These are phyloP conservation scores for Clytia hemisphaerica DNA, from an alignment of 30 jellyfish, hydroid and myxozoan species.

Conservation along the genomic window DNA sequence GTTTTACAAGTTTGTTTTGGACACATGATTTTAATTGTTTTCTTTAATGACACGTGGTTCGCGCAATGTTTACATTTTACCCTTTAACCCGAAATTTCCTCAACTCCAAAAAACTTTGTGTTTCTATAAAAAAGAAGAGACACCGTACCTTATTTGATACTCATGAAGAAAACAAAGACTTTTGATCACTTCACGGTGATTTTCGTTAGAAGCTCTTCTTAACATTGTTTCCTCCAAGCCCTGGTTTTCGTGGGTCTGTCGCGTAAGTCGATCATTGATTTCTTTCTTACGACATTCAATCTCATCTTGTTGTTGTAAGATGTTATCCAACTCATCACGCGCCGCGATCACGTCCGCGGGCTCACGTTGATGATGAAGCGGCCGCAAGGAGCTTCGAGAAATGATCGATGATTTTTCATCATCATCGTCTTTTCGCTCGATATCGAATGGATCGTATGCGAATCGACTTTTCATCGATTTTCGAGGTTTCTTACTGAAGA, in stretches of 20 bases:
- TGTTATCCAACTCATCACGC: constrained; percentile 70
- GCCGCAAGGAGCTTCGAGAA: constrained; percentile 23
- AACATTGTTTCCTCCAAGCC: constrained; percentile 55
- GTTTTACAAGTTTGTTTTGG: no score
- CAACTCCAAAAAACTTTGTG: no score
- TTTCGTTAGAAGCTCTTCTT: constrained; percentile 67
- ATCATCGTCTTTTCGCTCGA: neutral
- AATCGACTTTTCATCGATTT: constrained; percentile 8
- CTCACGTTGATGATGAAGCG: constrained; percentile 41
- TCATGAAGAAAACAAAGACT: constrained; percentile 84
- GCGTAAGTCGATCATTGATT: constrained; percentile 46
- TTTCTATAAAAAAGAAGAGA: no score
- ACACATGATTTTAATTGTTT: no score
- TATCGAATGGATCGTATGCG: no score
- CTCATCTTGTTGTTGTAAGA: constrained; percentile 43
- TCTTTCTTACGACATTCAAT: constrained; percentile 48
- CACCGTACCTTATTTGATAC: constrained; percentile 67
- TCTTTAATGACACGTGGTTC: no score
- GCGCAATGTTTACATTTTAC: no score
- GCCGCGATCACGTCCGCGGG: constrained; percentile 95
- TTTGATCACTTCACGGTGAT: constrained; percentile 71
- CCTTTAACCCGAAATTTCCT: no score
- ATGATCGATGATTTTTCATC: neutral
- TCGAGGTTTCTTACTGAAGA: constrained; percentile 26
- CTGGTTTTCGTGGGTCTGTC: constrained; percentile 36